phyloP scores from a whole-genome alignment of 2,888 invertebrate species.

The Scaptomyza cyrtandrae region DNA sequence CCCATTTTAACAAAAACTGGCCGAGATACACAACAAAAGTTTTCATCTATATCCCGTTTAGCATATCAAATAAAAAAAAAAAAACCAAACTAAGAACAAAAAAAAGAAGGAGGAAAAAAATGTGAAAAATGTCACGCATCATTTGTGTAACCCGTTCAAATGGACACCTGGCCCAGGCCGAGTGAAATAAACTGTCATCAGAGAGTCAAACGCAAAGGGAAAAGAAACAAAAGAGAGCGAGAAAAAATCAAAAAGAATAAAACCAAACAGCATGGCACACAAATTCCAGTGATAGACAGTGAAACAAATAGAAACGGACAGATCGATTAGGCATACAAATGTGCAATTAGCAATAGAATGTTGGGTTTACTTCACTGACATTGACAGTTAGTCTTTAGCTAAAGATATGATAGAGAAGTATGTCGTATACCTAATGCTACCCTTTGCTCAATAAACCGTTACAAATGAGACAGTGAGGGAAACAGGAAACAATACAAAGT shows the following conservation, averaged over 20 bases:
- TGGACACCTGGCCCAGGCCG: conserved; percentile 66
- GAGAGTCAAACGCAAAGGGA: conserved; percentile 8
- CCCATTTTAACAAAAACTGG: no score
- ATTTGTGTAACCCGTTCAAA: conserved; percentile 73
- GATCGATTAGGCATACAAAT: conserved; percentile 80
- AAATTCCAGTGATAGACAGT: conserved; percentile 65
- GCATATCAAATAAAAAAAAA: conserved; percentile 42
- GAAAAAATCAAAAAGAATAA: conserved; percentile 12
- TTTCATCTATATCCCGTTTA: background rate
- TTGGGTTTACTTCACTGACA: conserved; percentile 22
- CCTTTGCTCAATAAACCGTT: conserved; percentile 68
- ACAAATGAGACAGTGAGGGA: conserved; percentile 42
- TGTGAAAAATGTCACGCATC: conserved; percentile 77
- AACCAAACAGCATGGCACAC: conserved; percentile 59
- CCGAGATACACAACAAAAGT: no score
- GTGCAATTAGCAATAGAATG: conserved; percentile 67
- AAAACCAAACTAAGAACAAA: background rate
- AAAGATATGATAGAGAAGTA: conserved; percentile 13
- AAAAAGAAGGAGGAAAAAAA: conserved; percentile 36
- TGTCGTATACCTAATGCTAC: conserved; percentile 46
- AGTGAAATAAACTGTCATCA: conserved; percentile 54
- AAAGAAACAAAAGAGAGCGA: background rate
- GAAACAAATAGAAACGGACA: conserved; percentile 67
- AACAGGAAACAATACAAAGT: conserved; percentile 50
- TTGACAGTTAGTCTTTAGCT: conserved; percentile 21